Base-by-base conservation (phyloP, 2,797 vertebrate genomes). In the Harpagifer antarcticus region DNA sequence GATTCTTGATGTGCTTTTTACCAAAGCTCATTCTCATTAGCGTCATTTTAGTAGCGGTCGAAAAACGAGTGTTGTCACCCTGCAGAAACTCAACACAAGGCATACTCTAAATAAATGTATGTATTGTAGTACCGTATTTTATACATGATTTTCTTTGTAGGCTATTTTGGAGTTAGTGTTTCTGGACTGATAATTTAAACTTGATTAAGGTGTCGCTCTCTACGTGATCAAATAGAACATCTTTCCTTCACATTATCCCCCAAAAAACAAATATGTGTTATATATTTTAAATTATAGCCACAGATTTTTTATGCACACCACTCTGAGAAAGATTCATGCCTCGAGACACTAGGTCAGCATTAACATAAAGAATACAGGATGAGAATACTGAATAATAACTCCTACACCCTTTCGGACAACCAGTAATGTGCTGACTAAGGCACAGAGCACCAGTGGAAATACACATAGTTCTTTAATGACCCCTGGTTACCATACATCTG, bases 401-500 rank as follows among this genome's bases (percentile, higher is more conserved):
- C 15, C 9, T 40, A 17, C 40, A 72, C 61, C 49, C 45, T 47
- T 60, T 43, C 3, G 20, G 52, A 74, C 62, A 63, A 65, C 43
- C 52, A n/a, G 40, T 56, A 73, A 84, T 72, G 69, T 78, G 82
- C 85, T 81, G 85, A 86, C 74, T 87, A 68, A 68, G 75, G 52
- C 59, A 11, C 37, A 55, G 48, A 53, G 54, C 42, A 68, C 52
- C 72, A 64, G 40, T 54, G 70, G 68, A 84, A 78, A 74, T 58
- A 63, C 58, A 80, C 78, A 72, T 72, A 80, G 74, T 81, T 83
- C 77, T 81, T 55, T 85, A 86, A 91, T 79, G 73, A 86, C 82
- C 79, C 65, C 58, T 74, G 73, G 89, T 88, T 83, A 82, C 84
- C 73, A 86, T 91, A 87, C 75, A 76, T 91, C 85, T 83, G 74